A percentile compares a stretch with the other conserved stretches of the same genome.
These are phyloP conservation scores for Pissodes strobi DNA, from an alignment of 1,140 invertebrate genomes.

Conservation along the genomic window DNA sequence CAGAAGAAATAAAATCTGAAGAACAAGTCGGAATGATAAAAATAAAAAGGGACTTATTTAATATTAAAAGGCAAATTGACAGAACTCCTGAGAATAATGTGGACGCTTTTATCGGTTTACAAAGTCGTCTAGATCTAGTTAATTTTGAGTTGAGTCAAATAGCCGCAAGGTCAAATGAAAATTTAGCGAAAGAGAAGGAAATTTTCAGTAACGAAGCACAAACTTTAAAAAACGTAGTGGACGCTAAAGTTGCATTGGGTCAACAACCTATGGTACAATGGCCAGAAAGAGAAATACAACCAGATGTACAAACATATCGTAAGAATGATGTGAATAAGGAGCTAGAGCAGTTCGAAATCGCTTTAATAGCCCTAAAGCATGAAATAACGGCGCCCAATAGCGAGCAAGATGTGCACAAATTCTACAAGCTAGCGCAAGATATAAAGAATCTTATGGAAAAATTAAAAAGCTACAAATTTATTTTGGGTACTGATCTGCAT, in stretches of 20 bases:
- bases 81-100: constrained; percentile 9
- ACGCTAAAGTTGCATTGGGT: constrained; percentile 24
- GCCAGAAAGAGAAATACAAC: constrained; percentile 3
- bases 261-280: constrained; percentile 20
- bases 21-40: constrained; percentile 24
- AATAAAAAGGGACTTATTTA: constrained; percentile 31
- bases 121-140: constrained; percentile 32
- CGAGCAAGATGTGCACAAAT: constrained; percentile 18
- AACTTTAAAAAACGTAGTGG: constrained; percentile 26
- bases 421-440: constrained; percentile 11
- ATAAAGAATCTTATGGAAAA: constrained; percentile 6
- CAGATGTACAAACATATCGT: not conserved
- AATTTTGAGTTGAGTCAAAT: constrained; percentile 33
- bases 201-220: constrained; percentile 23
- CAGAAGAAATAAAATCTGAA: not conserved
- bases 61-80: constrained; percentile 32
- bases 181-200: constrained; percentile 31
- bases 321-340: constrained; percentile 24
- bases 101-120: constrained; percentile 18
- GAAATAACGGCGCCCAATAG: constrained; percentile 19
- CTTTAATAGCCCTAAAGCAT: constrained; percentile 25
- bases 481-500: constrained; percentile 15
- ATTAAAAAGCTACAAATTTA: constrained; percentile 11
- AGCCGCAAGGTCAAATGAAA: constrained; percentile 17
- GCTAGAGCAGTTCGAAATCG: constrained; percentile 28